A percentile compares a stretch with the other conserved stretches of the same genome.
phyloP scores from a whole-genome alignment of 2,888 invertebrate species.

The Julus scandinavius region DNA sequence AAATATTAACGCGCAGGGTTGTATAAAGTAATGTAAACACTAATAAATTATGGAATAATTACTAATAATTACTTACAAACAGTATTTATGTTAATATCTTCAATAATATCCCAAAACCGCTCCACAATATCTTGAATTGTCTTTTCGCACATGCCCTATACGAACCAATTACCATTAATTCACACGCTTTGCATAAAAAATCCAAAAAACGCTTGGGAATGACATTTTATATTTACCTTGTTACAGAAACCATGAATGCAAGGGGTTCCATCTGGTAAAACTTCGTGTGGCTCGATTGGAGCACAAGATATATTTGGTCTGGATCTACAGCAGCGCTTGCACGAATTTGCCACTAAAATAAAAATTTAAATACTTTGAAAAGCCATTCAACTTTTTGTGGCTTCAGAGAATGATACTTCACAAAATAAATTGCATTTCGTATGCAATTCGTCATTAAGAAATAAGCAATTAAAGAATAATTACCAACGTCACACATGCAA shows the following conservation, averaged over 20 bases:
- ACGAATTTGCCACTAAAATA: conserved; percentile 85
- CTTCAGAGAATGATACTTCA: no score
- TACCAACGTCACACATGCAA: conserved; percentile 96
- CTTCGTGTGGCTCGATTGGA: conserved; percentile 87
- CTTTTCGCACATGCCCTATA: conserved; percentile 90
- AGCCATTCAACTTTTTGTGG: not conserved
- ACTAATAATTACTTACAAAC: conserved; percentile 68
- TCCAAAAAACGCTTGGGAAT: not conserved
- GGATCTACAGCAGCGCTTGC: conserved; percentile 92
- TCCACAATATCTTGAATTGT: conserved; percentile 95
- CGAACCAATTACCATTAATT: not conserved
- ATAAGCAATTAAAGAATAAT: conserved; percentile 62
- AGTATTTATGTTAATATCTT: conserved; percentile 94
- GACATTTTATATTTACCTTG: conserved; percentile 72
- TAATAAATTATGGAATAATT: no score
- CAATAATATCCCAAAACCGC: conserved; percentile 96
- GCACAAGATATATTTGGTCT: conserved; percentile 92
- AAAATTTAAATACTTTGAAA: not conserved
- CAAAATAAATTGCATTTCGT: no score
- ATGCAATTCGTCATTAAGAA: no score
- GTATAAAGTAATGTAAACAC: no score
- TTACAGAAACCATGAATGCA: conserved; percentile 98
- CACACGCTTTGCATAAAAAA: not conserved
- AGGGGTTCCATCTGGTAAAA: conserved; percentile 91
- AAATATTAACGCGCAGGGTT: no score